phyloP scores from a whole-genome alignment of 2,888 invertebrate genomes.

The Eilema sororculum region DNA sequence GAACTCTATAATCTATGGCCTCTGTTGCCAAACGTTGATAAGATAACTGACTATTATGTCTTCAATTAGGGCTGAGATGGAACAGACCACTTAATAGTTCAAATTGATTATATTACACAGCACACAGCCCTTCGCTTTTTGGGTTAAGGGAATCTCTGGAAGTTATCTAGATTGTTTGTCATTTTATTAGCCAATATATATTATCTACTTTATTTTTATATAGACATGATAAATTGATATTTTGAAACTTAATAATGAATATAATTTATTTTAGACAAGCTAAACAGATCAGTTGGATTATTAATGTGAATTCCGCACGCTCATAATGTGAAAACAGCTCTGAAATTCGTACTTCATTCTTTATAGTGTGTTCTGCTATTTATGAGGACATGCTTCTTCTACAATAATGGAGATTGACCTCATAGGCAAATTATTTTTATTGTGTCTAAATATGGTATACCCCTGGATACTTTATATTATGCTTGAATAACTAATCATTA shows the following conservation, averaged over 20 bases:
- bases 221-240: neutral
- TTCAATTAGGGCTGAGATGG: conserved; percentile 36
- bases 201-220: neutral
- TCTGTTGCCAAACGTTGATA: conserved; percentile 66
- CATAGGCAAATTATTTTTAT: neutral
- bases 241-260: neutral
- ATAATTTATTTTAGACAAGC: neutral
- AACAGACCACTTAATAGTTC: conserved; percentile 30
- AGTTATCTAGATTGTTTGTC: no score
- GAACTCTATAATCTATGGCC: conserved; percentile 69
- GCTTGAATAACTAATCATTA: neutral
- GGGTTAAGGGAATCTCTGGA: conserved; percentile 14
- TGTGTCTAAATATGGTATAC: neutral
- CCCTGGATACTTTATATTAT: no score
- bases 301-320: neutral
- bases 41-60: conserved; percentile 52
- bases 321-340: neutral
- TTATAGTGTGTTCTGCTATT: neutral
- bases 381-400: neutral
- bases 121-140: conserved; percentile 18
- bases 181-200: neutral
- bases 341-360: no score
- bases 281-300: neutral
- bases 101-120: conserved; percentile 3
- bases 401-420: neutral